phyloP scores from a whole-genome alignment of 2,797 vertebrate species.

The Sylvilagus floridanus region DNA sequence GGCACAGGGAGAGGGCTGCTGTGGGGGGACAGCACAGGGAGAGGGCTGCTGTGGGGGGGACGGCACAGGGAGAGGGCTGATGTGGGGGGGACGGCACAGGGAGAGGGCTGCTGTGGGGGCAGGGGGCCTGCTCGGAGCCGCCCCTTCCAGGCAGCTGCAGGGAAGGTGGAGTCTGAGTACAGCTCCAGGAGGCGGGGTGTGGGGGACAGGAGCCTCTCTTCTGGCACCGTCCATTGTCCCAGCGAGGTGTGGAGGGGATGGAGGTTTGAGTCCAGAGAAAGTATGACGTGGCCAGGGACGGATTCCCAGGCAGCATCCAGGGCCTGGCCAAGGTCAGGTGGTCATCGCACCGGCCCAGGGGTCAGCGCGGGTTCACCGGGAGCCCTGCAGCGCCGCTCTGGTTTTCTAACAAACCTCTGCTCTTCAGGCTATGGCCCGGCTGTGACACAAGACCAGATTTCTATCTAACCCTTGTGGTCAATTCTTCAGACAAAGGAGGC shows the following conservation, averaged over 20 bases:
- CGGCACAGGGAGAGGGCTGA: neutral
- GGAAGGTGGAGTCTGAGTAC: neutral
- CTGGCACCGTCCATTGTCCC: neutral
- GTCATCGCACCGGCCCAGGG: neutral
- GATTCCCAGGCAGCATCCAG: neutral
- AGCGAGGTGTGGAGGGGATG: neutral
- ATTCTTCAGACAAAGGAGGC: conserved; percentile 63
- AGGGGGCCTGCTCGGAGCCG: neutral
- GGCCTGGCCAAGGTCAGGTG: neutral
- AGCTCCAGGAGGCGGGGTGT: neutral
- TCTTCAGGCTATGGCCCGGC: neutral
- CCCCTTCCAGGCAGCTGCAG: conserved; percentile 11
- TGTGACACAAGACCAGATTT: conserved; percentile 67
- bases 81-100: neutral
- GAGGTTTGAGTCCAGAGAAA: neutral
- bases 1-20: too few species aligned
- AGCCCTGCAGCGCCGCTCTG: neutral
- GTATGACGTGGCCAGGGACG: neutral
- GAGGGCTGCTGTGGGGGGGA: too few species aligned
- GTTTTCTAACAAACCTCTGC: conserved; percentile 44
- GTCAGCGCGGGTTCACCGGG: neutral
- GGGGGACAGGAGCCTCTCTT: neutral
- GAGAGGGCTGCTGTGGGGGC: neutral
- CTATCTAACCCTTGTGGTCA: conserved; percentile 78
- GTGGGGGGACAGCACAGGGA: too few species aligned